phyloP scores from a whole-genome alignment of 1,140 invertebrate genomes.

The Scaptomyza graminum region DNA sequence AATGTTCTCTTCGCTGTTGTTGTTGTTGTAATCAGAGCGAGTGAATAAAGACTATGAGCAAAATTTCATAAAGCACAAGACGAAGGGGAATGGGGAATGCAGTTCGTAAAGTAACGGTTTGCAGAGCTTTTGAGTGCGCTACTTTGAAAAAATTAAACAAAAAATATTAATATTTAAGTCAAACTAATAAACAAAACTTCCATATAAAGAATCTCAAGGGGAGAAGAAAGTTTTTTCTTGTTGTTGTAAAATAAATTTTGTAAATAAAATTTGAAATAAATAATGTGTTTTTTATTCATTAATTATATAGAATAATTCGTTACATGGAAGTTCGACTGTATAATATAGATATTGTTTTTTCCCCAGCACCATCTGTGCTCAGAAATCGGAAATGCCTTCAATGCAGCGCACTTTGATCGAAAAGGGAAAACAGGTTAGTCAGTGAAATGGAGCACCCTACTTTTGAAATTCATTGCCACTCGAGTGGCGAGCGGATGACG shows the following conservation, averaged over 20 bases:
- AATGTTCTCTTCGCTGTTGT: slow-evolving; percentile 31
- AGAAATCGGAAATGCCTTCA: slow-evolving; percentile 35
- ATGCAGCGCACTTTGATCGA: slow-evolving; percentile 1
- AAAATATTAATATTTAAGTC: background rate
- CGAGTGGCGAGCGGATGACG: slow-evolving; percentile 58
- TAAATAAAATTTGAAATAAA: no score
- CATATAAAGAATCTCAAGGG: no score
- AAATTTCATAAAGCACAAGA: slow-evolving; percentile 31
- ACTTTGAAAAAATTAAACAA: background rate
- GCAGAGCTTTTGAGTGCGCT: background rate
- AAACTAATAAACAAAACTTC: no score
- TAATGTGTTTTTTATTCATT: no score
- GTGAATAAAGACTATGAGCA: slow-evolving; percentile 19
- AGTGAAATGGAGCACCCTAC: slow-evolving; percentile 78
- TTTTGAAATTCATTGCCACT: slow-evolving; percentile 72
- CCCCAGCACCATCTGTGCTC: background rate
- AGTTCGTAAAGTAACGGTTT: background rate
- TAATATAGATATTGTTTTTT: no score
- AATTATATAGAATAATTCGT: no score
- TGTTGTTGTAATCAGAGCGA: slow-evolving; percentile 18
- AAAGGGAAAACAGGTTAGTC: slow-evolving; percentile 65
- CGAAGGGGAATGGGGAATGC: slow-evolving; percentile 1
- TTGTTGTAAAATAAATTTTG: no score
- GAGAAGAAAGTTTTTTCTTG: no score
- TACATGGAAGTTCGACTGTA: no score